These are phyloP conservation scores for Siniperca scherzeri DNA, from an alignment of 2,797 vertebrate species.

Conservation along the genomic window DNA sequence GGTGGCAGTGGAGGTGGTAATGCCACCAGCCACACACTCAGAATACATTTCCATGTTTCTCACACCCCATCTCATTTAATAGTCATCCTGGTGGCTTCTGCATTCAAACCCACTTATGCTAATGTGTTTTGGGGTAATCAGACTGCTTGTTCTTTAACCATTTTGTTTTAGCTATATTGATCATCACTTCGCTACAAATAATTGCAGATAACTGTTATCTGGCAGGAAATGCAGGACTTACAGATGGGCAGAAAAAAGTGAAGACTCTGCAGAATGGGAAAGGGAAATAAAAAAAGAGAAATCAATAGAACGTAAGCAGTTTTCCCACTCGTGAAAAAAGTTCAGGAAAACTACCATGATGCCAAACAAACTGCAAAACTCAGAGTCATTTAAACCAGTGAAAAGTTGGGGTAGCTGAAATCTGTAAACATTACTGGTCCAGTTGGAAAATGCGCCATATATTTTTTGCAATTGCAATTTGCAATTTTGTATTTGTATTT, in stretches of 20 bases:
- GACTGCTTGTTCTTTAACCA: conserved; percentile 71
- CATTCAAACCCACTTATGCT: conserved; percentile 78
- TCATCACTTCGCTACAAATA: conserved; percentile 72
- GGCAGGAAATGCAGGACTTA: conserved; percentile 59
- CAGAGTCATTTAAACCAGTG: conserved; percentile 29
- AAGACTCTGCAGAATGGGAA: conserved; percentile 73
- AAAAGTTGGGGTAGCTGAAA: conserved; percentile 29
- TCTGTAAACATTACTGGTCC: conserved; percentile 1
- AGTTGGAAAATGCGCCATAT: background rate
- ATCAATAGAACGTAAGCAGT: conserved; percentile 80
- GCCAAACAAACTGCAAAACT: conserved; percentile 35
- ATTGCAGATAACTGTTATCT: conserved; percentile 80
- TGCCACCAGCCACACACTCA: conserved; percentile 56
- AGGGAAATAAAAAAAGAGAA: conserved; percentile 60
- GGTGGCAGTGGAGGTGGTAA: conserved; percentile 58
- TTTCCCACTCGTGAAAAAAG: conserved; percentile 62
- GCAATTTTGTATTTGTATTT: background rate
- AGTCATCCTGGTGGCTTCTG: conserved; percentile 58
- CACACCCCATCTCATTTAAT: conserved; percentile 60
- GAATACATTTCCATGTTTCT: conserved; percentile 61
- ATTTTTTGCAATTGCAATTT: background rate
- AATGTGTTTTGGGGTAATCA: conserved; percentile 66
- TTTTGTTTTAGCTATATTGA: conserved; percentile 79
- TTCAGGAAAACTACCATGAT: conserved; percentile 57
- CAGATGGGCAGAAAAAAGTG: conserved; percentile 75